Percentiles rank a stretch among this genome's conserved stretches.
Evolutionary conservation across 2,797 vertebrate genomes (phyloP).

Genomic region (Clamator glandarius): DNA sequence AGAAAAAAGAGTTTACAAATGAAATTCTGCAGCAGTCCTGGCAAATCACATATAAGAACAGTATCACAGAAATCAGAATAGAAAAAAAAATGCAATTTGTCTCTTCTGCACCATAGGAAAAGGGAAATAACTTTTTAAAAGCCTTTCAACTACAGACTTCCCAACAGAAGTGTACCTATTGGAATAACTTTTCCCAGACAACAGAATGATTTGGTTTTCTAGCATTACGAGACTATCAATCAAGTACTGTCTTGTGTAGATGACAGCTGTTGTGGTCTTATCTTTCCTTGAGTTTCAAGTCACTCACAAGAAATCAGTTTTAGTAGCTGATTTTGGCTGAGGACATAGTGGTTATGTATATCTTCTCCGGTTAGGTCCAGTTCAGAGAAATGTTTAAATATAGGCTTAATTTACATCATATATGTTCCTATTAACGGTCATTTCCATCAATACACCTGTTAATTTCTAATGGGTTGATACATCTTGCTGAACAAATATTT

Average conservation of each 20-base stretch:
- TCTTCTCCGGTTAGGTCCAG: background rate
- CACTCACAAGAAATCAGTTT: background rate
- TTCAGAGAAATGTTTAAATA: background rate
- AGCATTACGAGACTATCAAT: background rate
- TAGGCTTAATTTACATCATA: background rate
- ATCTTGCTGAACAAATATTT: too few species aligned
- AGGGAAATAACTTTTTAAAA: background rate
- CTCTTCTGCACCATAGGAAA: background rate
- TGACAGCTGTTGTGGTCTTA: background rate
- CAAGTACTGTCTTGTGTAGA: background rate
- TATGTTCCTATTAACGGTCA: background rate
- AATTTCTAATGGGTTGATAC: too few species aligned
- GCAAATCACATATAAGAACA: background rate
- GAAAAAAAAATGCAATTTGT: background rate
- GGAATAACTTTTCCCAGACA: background rate
- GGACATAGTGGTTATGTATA: background rate
- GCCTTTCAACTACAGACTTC: background rate
- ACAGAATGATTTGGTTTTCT: background rate
- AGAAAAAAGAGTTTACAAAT: background rate
- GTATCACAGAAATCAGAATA: background rate
- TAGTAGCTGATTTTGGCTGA: background rate
- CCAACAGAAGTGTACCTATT: background rate
- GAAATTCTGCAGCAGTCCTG: background rate
- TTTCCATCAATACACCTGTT: background rate
- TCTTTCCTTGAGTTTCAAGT: background rate